Conservation (phyloP, 1,140 invertebrate species). For the Bombus affinis region DNA sequence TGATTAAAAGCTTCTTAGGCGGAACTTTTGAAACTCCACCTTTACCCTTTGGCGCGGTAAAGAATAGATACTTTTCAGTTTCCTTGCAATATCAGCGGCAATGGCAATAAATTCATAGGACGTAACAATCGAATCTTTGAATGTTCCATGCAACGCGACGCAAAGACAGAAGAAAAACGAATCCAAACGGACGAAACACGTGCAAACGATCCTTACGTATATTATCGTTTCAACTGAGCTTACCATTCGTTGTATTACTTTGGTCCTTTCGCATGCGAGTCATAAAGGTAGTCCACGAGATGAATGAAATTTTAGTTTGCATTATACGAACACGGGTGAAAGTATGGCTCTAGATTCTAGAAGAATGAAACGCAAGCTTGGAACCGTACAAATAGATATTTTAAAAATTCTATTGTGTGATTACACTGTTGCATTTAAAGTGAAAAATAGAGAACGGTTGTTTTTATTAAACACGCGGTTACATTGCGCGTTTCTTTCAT, state of each 20-base stretch:
- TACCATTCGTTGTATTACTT: not conserved
- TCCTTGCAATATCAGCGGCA: not conserved
- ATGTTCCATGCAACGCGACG: not conserved
- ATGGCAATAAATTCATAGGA: constrained; percentile 29
- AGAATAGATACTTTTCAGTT: constrained; percentile 15
- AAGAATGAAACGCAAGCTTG: not conserved
- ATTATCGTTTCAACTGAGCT: not conserved
- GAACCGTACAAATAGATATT: no score
- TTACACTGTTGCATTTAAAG: not conserved
- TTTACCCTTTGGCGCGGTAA: not conserved
- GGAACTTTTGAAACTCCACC: constrained; percentile 24
- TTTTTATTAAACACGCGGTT: not conserved
- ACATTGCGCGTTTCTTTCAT: no score
- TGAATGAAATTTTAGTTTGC: not conserved
- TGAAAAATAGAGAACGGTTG: not conserved
- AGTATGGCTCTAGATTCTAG: not conserved
- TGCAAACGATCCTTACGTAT: not conserved
- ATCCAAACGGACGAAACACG: not conserved
- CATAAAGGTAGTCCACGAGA: not conserved
- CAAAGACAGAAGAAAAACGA: not conserved
- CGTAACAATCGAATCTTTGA: constrained; percentile 24
- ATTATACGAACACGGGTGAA: not conserved
- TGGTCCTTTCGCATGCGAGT: not conserved
- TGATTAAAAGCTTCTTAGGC: constrained; percentile 49
- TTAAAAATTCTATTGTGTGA: no score